These are phyloP conservation scores for Steinernema carpocapsae DNA, from an alignment of 2,888 invertebrate species.

Conservation along the genomic window DNA sequence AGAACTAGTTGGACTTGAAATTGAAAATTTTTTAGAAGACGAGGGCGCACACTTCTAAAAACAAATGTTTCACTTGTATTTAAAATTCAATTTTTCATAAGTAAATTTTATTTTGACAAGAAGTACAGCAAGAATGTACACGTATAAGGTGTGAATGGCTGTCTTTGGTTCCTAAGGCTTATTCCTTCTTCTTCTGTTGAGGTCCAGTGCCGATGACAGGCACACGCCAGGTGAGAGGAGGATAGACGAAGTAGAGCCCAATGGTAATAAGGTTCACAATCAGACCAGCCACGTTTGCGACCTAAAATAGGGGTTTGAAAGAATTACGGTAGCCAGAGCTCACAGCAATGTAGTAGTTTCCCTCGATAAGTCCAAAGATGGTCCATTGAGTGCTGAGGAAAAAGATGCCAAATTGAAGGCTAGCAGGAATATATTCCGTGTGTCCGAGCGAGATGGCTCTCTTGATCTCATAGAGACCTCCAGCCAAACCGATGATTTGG, in stretches of 20 bases:
- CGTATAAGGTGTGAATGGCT: not conserved
- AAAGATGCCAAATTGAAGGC: constrained; percentile 62
- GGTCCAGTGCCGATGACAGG: constrained; percentile 61
- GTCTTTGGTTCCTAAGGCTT: not conserved
- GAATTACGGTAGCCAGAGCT: constrained; percentile 7
- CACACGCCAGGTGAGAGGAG: constrained; percentile 67
- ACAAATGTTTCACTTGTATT: too few relatives aligned
- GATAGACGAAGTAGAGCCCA: constrained; percentile 62
- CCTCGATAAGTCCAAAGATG: constrained; percentile 58
- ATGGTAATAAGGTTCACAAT: constrained; percentile 60
- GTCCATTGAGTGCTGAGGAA: constrained; percentile 62
- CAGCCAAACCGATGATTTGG: constrained; percentile 62
- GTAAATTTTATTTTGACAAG: too few relatives aligned
- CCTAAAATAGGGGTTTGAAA: constrained; percentile 47
- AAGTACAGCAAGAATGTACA: not conserved
- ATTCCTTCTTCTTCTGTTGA: constrained; percentile 51
- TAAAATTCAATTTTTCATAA: too few relatives aligned
- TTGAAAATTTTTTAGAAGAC: too few relatives aligned
- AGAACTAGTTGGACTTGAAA: too few relatives aligned
- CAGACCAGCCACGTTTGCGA: constrained; percentile 64
- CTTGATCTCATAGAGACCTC: constrained; percentile 60
- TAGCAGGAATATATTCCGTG: constrained; percentile 66
- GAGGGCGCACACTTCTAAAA: too few relatives aligned
- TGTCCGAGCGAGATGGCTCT: constrained; percentile 56
- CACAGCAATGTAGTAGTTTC: constrained; percentile 63